Percentiles rank a stretch among this genome's conserved stretches.
phyloP scores from a whole-genome alignment of 2,113 vertebrate genomes.

The Oriolus oriolus region DNA sequence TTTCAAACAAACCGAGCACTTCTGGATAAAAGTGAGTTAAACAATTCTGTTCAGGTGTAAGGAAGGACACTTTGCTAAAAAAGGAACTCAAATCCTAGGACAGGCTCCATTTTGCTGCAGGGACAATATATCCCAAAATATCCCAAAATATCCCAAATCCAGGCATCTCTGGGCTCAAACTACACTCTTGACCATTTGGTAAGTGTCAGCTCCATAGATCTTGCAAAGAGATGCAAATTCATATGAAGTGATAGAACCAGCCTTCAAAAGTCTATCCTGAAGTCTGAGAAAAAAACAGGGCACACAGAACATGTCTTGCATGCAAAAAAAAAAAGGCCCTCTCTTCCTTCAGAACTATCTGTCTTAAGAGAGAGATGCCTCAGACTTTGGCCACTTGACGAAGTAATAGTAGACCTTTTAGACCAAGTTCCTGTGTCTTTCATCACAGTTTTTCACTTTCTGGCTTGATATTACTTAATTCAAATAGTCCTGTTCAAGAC shows the following conservation, averaged over 20 bases:
- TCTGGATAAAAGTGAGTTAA: background rate
- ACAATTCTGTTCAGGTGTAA: background rate
- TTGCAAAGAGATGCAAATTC: background rate
- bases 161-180: background rate
- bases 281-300: background rate
- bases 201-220: background rate
- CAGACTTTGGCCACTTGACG: background rate
- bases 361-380: background rate
- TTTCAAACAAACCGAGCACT: background rate
- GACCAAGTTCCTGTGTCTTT: background rate
- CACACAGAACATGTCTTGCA: background rate
- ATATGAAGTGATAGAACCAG: background rate
- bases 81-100: accelerated
- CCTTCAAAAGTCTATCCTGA: background rate
- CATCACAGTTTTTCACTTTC: background rate
- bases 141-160: background rate
- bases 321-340: background rate
- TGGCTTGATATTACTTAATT: background rate
- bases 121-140: background rate
- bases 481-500: background rate
- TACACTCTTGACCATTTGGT: background rate
- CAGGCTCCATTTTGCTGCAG: background rate
- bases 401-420: background rate
- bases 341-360: background rate
- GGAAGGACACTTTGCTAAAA: background rate